These are phyloP conservation scores for Onychorhynchus coronatus DNA, from an alignment of 2,113 vertebrate genomes.

Conservation along the genomic window DNA sequence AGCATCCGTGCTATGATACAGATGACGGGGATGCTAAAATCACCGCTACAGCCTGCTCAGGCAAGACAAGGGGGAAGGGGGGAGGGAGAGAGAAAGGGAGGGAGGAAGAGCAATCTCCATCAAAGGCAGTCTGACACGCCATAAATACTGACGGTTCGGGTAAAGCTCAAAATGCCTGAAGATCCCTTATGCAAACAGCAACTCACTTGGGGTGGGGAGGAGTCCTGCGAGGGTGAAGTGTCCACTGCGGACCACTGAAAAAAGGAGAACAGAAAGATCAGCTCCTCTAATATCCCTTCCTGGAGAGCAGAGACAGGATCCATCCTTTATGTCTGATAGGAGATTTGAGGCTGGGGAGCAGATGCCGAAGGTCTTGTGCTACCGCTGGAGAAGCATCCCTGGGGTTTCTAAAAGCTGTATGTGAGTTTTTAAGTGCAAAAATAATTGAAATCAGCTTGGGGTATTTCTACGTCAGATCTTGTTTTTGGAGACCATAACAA, in stretches of 20 bases:
- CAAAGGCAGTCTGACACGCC: background rate
- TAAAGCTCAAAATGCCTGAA: background rate
- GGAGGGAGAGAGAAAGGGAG: background rate
- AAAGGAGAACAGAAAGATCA: background rate
- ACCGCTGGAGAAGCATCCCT: background rate
- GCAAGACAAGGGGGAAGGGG: background rate
- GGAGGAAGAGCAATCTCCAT: slow-evolving; percentile 6
- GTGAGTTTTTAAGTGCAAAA: background rate
- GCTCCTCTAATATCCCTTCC: background rate
- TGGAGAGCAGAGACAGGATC: background rate
- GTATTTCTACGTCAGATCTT: background rate
- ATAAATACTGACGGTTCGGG: background rate
- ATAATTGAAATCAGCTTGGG: background rate
- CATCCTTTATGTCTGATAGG: background rate
- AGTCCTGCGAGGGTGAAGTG: background rate
- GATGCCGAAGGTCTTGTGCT: background rate
- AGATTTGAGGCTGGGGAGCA: background rate
- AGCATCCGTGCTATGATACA: background rate
- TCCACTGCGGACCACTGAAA: background rate
- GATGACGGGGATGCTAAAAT: background rate
- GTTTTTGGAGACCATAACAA: background rate
- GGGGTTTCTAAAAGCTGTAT: background rate
- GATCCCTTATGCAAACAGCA: background rate
- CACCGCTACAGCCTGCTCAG: background rate
- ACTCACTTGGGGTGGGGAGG: background rate